Percentiles rank a stretch among this genome's conserved stretches.
These are phyloP conservation scores for Melanargia galathea DNA, from an alignment of 2,888 invertebrate genomes.

Conservation along the genomic window DNA sequence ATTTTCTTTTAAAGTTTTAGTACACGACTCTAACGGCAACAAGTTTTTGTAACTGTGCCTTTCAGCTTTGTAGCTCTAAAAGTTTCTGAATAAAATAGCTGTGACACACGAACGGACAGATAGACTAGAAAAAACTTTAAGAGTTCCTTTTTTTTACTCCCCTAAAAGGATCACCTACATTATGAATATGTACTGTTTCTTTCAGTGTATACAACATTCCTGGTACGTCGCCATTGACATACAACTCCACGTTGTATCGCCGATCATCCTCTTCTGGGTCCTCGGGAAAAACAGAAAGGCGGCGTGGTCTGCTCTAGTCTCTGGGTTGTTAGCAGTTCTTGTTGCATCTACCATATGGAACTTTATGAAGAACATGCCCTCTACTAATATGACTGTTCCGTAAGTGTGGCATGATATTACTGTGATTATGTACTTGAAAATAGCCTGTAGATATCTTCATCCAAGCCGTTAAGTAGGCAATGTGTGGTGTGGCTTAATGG, in stretches of 20 bases:
- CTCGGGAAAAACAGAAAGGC: conserved; percentile 36
- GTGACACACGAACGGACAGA: too few species aligned
- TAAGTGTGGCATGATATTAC: conserved; percentile 48
- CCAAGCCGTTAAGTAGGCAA: too few species aligned
- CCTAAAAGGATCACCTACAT: too few species aligned
- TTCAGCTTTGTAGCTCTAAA: too few species aligned
- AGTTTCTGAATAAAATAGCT: too few species aligned
- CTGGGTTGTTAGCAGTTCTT: conserved; percentile 40
- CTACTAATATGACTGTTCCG: conserved; percentile 53
- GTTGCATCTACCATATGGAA: conserved; percentile 54
- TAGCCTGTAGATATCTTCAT: too few species aligned
- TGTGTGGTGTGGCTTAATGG: too few species aligned
- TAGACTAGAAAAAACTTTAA: too few species aligned
- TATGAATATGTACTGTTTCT: conserved; percentile 26
- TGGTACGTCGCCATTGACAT: conserved; percentile 57
- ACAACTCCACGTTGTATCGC: conserved; percentile 48
- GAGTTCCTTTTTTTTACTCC: too few species aligned
- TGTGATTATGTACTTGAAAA: background rate
- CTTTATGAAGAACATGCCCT: conserved; percentile 59
- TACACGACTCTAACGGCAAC: too few species aligned
- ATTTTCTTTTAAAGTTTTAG: too few species aligned
- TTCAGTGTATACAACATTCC: conserved; percentile 54
- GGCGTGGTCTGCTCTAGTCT: conserved; percentile 42
- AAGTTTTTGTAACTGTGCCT: too few species aligned
- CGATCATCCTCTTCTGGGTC: conserved; percentile 48